Evolutionary conservation across 2,113 vertebrate species (phyloP).

Genomic region (Cyanistes caeruleus): DNA sequence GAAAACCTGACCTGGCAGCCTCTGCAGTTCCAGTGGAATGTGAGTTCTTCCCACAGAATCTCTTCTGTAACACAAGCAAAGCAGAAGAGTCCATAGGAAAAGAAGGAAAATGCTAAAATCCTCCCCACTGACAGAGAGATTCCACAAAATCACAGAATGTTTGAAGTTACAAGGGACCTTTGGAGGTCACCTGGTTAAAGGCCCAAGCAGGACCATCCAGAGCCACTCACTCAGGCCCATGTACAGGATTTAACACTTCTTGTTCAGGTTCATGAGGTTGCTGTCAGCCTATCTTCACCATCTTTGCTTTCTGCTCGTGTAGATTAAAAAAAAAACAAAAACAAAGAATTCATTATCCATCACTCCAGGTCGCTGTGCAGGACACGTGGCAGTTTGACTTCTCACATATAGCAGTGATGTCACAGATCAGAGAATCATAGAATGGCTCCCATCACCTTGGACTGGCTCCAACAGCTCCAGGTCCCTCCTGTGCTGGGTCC

Average conservation of each 20-base stretch:
- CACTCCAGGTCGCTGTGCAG: background rate
- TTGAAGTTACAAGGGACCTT: background rate
- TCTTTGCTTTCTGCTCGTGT: background rate
- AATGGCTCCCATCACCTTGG: background rate
- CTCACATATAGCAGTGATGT: background rate
- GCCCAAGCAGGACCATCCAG: background rate
- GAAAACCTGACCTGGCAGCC: background rate
- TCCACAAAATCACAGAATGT: background rate
- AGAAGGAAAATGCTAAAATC: background rate
- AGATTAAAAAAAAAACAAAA: background rate
- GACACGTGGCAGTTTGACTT: background rate
- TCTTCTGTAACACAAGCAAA: background rate
- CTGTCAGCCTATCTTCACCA: too few relatives aligned
- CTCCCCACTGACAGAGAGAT: background rate
- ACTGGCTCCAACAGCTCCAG: rapidly evolving
- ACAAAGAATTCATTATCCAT: background rate
- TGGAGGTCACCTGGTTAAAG: background rate
- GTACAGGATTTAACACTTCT: background rate
- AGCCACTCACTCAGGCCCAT: background rate
- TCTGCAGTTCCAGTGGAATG: background rate
- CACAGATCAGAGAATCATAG: background rate
- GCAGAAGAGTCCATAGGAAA: background rate
- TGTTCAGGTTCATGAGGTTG: background rate
- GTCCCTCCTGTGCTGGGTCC: background rate
- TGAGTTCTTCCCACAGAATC: background rate